These are phyloP conservation scores for Eledone cirrhosa DNA, from an alignment of 2,888 invertebrate genomes.

Conservation along the genomic window DNA sequence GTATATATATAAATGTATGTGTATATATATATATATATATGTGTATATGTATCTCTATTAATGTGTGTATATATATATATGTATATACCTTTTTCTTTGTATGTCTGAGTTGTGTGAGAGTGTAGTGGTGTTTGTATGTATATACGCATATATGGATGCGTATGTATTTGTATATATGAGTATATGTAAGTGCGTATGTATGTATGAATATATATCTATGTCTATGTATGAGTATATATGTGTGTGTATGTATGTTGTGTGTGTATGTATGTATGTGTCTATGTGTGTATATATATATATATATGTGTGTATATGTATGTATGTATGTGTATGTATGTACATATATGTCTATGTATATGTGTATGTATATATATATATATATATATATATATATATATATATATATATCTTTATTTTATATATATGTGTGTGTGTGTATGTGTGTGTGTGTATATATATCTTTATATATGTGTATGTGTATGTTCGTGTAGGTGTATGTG, in stretches of 20 bases:
- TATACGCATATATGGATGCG: no score
- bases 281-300: neutral
- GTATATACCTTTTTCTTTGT: no score
- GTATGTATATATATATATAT: neutral
- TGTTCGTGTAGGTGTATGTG: no score
- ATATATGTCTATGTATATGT: slow-evolving; percentile 7
- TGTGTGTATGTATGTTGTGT: neutral
- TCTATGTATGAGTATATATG: no score
- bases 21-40: neutral
- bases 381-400: neutral
- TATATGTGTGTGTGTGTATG: neutral
- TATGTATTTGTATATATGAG: neutral
- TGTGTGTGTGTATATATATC: no score
- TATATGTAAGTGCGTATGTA: neutral
- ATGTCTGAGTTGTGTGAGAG: no score
- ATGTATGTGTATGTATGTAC: neutral
- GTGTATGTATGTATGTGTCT: neutral
- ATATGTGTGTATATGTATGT: neutral
- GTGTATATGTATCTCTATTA: no score
- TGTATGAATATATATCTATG: no score
- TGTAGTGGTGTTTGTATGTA: no score
- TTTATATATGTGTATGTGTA: no score
- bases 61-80: no score
- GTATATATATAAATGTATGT: neutral
- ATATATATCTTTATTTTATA: neutral